Evolutionary conservation across 2,113 vertebrate species (phyloP).

Genomic region (Caranx melampygus): DNA sequence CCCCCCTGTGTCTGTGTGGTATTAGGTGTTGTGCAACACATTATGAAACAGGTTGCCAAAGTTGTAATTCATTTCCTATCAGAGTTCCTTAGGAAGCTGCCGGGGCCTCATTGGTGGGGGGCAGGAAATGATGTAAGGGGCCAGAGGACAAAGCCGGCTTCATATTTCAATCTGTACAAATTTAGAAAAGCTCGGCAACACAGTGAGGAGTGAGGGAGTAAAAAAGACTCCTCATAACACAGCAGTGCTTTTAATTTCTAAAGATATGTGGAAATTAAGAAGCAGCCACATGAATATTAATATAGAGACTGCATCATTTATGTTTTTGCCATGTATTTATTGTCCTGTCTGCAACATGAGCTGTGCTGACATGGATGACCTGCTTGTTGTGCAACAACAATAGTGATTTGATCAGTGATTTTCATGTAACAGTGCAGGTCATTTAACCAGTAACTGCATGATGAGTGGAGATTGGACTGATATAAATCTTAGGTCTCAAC

Average conservation of each 20-base stretch:
- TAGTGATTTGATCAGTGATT: not conserved
- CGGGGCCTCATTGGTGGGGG: not conserved
- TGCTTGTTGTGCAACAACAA: conserved; percentile 11
- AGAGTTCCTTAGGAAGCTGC: conserved; percentile 43
- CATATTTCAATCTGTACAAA: conserved; percentile 18
- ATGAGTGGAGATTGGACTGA: conserved; percentile 35
- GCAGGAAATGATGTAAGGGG: conserved; percentile 55
- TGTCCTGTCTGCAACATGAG: conserved; percentile 2
- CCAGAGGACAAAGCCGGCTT: conserved; percentile 15
- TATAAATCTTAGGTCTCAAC: not conserved
- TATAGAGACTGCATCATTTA: not conserved
- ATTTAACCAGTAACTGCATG: conserved; percentile 19
- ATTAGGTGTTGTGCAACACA: conserved; percentile 27
- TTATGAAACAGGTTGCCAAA: conserved; percentile 30
- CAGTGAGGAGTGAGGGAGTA: not conserved
- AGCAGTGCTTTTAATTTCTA: not conserved
- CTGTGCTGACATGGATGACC: conserved; percentile 21
- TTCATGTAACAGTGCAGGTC: not conserved
- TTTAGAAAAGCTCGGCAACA: conserved; percentile 11
- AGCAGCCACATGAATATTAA: conserved; percentile 10
- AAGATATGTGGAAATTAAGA: conserved; percentile 25
- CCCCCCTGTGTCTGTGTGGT: not conserved
- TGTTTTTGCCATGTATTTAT: conserved; percentile 28
- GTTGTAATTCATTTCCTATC: conserved; percentile 20
- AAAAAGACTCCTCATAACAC: not conserved